phyloP scores from a whole-genome alignment of 2,113 vertebrate species.

The Clarias macrocephalus region DNA sequence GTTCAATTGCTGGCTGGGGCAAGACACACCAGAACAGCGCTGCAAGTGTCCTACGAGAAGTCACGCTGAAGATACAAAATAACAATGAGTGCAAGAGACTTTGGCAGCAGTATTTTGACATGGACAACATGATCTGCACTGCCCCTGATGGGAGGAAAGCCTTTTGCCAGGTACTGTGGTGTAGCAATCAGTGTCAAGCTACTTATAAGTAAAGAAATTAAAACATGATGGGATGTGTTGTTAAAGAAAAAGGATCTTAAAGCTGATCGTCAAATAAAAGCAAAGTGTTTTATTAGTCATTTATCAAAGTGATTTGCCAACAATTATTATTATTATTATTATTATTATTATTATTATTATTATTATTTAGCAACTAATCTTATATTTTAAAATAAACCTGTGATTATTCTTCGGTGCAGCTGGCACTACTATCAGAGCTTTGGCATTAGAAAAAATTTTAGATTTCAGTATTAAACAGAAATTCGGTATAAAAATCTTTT shows the following conservation, averaged over 20 bases:
- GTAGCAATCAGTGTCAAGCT: background rate
- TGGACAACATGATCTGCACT: conserved; percentile 48
- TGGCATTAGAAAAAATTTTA: no score
- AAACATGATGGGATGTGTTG: no score
- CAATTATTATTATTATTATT: no score
- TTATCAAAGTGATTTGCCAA: background rate
- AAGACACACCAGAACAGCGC: background rate
- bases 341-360: no score
- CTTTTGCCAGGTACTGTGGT: conserved; percentile 51
- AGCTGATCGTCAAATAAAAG: background rate
- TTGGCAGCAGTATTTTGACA: conserved; percentile 7
- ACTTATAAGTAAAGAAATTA: background rate
- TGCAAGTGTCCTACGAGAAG: conserved; percentile 12
- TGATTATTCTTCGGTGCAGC: no score
- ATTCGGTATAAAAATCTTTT: no score
- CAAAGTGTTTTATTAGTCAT: background rate
- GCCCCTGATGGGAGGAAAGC: conserved; percentile 20
- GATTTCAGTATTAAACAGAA: no score
- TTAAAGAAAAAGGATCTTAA: background rate
- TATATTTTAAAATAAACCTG: no score
- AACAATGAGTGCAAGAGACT: conserved; percentile 21
- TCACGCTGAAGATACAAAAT: conserved; percentile 17
- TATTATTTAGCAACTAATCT: no score
- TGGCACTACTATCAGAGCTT: no score
- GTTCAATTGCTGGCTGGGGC: conserved; percentile 52